Conservation (phyloP, 2,797 vertebrate genomes). For the Scyliorhinus canicula region DNA sequence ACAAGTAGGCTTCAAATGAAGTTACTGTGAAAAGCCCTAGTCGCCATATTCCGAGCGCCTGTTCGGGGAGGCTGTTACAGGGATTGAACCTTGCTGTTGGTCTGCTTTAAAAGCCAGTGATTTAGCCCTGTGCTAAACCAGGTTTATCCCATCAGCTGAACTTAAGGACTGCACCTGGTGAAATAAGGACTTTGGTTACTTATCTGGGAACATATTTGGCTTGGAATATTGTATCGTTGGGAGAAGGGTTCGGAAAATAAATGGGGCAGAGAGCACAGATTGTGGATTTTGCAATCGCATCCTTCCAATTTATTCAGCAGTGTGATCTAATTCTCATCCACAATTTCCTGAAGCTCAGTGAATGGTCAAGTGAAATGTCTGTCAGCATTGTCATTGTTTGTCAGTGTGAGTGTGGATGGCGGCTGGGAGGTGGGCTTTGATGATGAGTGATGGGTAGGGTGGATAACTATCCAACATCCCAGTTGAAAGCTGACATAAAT, state of each 20-base stretch:
- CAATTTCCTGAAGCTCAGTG: background rate
- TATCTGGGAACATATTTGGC: background rate
- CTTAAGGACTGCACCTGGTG: background rate
- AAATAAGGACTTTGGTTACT: background rate
- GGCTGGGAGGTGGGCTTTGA: constrained; percentile 6
- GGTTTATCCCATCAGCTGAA: background rate
- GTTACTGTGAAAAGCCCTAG: no score
- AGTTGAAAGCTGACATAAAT: constrained; percentile 37
- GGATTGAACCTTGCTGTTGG: no score
- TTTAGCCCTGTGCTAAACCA: no score
- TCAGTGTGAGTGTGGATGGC: background rate
- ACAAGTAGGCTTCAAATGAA: no score
- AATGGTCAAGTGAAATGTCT: background rate
- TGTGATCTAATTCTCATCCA: background rate
- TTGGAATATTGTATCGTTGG: background rate
- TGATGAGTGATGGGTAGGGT: constrained; percentile 33
- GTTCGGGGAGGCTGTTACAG: no score
- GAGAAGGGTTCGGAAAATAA: background rate
- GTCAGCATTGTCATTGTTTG: background rate
- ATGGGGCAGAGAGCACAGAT: background rate
- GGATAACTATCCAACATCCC: constrained; percentile 22
- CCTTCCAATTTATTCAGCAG: background rate
- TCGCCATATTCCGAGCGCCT: no score
- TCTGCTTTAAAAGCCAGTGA: no score
- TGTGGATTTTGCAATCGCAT: background rate